These are phyloP conservation scores for Saguinus imperator DNA, from an alignment of 2,113 vertebrate genomes.

Conservation along the genomic window DNA sequence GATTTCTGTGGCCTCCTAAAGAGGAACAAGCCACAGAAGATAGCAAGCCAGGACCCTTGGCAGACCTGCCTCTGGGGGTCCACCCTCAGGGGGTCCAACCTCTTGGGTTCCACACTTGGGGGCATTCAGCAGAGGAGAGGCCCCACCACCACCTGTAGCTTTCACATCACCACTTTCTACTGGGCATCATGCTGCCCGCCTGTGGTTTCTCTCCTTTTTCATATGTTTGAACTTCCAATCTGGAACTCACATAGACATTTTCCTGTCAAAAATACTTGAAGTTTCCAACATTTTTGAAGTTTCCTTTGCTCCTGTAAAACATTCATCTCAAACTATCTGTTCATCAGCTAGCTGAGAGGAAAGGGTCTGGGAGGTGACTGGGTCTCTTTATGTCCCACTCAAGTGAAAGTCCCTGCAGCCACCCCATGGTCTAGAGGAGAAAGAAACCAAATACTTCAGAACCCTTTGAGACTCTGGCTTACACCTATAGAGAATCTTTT, in stretches of 20 bases:
- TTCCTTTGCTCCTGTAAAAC: background rate
- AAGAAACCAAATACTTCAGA: background rate
- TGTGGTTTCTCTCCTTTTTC: background rate
- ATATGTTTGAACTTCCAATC: background rate
- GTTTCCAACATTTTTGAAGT: constrained; percentile 13
- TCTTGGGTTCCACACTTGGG: background rate
- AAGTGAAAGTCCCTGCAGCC: background rate
- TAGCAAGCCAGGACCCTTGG: background rate
- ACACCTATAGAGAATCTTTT: background rate
- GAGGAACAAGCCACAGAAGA: background rate
- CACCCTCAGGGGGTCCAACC: too few relatives aligned
- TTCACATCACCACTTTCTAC: background rate
- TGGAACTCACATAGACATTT: background rate
- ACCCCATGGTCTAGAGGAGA: background rate
- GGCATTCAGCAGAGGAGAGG: background rate
- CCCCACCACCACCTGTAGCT: background rate
- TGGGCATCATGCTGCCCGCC: background rate
- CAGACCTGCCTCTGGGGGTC: background rate
- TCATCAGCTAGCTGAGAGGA: background rate
- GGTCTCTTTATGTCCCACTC: background rate
- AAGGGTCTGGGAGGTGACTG: background rate
- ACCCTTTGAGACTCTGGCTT: background rate
- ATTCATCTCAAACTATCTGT: background rate
- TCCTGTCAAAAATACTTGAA: background rate
- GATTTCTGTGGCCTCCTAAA: background rate